Evolutionary conservation across 2,113 vertebrate genomes (phyloP).

Genomic region (Campylomormyrus tamandua): DNA sequence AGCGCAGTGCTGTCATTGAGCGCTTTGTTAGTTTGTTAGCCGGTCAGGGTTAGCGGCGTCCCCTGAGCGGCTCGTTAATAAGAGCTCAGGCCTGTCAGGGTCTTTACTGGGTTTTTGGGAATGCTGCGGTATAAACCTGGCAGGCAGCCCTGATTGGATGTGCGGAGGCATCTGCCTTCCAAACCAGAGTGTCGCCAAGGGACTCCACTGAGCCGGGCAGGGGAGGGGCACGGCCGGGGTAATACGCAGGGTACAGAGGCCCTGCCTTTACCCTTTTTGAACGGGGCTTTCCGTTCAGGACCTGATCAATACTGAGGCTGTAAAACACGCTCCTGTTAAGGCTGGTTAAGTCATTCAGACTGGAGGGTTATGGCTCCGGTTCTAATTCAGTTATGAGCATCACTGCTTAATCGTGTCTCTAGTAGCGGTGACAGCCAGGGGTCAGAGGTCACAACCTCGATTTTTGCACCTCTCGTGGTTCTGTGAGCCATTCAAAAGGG

Average conservation of each 20-base stretch:
- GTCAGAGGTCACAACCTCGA: not conserved
- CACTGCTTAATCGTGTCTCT: not conserved
- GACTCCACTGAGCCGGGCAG: not conserved
- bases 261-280: not conserved
- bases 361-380: not conserved
- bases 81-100: conserved; percentile 8
- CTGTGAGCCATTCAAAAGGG: not conserved
- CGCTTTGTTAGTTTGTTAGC: not conserved
- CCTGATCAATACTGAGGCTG: not conserved
- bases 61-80: not conserved
- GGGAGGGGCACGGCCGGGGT: not conserved
- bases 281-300: not conserved
- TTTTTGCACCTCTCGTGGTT: not conserved
- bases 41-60: not conserved
- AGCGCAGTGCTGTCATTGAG: not conserved
- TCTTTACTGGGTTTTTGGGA: conserved; percentile 36
- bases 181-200: conserved; percentile 53
- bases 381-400: not conserved
- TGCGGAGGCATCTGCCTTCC: conserved; percentile 54
- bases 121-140: conserved; percentile 46
- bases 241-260: conserved; percentile 12
- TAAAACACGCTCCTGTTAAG: not conserved
- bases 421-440: not conserved
- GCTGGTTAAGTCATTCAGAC: not conserved
- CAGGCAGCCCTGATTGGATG: conserved; percentile 39